phyloP scores from a whole-genome alignment of 2,113 vertebrate species.

The Bufo gargarizans region DNA sequence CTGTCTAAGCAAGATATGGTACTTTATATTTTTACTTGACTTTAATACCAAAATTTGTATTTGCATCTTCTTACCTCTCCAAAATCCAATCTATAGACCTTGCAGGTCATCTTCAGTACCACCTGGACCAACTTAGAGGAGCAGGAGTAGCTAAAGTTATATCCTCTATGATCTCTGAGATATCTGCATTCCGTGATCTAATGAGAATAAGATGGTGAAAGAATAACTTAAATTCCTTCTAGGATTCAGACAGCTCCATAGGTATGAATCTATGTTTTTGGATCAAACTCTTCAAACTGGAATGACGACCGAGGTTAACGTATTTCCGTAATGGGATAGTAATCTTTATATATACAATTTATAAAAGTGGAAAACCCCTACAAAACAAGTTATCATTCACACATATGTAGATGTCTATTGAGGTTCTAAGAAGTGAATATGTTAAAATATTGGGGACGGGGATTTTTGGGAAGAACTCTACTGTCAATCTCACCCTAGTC shows the following conservation, averaged over 20 bases:
- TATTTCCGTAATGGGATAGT: background rate
- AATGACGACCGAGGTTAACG: background rate
- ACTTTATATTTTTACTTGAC: background rate
- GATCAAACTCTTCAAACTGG: background rate
- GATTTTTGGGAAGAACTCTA: background rate
- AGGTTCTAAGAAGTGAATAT: too few relatives aligned
- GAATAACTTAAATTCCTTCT: conserved; percentile 2
- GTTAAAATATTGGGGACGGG: background rate
- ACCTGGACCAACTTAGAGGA: background rate
- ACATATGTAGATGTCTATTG: too few relatives aligned
- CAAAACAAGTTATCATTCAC: too few relatives aligned
- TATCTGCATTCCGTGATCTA: conserved; percentile 23
- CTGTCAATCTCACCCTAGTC: background rate
- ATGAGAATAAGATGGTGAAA: conserved; percentile 20
- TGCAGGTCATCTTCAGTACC: background rate
- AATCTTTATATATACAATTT: too few relatives aligned
- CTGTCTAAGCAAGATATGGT: background rate
- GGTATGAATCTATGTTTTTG: background rate
- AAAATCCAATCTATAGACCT: background rate
- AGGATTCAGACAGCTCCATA: background rate
- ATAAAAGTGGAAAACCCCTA: too few relatives aligned
- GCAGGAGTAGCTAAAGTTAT: background rate
- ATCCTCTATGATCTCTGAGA: conserved; percentile 17
- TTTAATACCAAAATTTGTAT: background rate
- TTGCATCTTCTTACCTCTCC: background rate